phyloP scores from a whole-genome alignment of 2,797 vertebrate genomes.

The Oophaga sylvatica region DNA sequence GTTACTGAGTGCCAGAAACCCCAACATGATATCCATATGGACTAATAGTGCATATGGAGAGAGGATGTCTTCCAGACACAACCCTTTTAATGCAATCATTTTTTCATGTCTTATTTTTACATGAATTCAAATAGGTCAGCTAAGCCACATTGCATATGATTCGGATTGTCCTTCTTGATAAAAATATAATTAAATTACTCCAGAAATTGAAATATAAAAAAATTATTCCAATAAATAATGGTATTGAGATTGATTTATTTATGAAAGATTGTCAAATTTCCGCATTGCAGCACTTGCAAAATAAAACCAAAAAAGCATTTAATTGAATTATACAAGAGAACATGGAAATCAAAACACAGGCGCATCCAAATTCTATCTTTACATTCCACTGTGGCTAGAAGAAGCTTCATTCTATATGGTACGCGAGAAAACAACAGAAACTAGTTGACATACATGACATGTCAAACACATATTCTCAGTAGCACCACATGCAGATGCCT shows the following conservation, averaged over 20 bases:
- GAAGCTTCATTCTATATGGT: no score
- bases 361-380: background rate
- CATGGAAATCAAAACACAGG: constrained; percentile 19
- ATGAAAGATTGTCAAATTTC: constrained; percentile 12
- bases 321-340: constrained; percentile 8
- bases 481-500: no score
- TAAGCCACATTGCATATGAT: background rate
- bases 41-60: no score
- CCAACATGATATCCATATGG: no score
- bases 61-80: no score
- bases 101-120: no score
- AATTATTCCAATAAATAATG: background rate
- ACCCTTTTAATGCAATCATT: no score
- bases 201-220: background rate
- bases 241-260: constrained; percentile 9
- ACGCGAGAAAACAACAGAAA: no score
- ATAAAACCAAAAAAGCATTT: constrained; percentile 25
- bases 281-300: constrained; percentile 11
- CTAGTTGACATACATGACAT: no score
- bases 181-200: background rate
- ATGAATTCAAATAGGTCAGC: no score
- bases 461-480: no score
- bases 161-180: background rate
- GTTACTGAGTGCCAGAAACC: no score
- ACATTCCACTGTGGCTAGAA: background rate